Base-by-base conservation (phyloP, 2,113 vertebrate species). In the Grammomys surdaster region DNA sequence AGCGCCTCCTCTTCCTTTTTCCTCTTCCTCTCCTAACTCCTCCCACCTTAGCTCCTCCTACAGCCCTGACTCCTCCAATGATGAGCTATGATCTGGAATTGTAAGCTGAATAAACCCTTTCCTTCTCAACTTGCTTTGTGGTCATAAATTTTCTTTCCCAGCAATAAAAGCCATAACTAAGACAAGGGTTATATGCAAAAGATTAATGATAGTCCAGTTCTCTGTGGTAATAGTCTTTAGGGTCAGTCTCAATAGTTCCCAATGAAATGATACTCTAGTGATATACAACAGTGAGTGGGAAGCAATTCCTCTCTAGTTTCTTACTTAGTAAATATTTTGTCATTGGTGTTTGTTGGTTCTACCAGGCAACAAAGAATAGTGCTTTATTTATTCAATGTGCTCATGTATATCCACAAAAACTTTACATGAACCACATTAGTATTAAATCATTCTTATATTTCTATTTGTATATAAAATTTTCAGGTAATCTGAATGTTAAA, bases 381-480 rank as follows among this genome's bases (percentile, higher is more conserved):
- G 4, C 60, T 92, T 88, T 92, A 40, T 58, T 91, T 90, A 82
- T n/a, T 91, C 17, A 70, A 88, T 69, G 26, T 56, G 28, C 33
- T 93, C 14, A 65, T 54, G 51, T 75, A 33, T 26, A 80, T 72
- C 58, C 8, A 77, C 4, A 28, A 54, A 16, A 28, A 46, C 82
- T 86, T 93, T 72, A 73, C 22, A 67, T 51, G 56, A 87, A 75
- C 3, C 3, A 2, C 26, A 75, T 63, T 89, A 73, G 1, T n/a
- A 77, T 89, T 86, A 6, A 54, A 89, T 81, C 81, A 69, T 94
- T 65, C 85, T 16, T 17, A 28, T 82, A 73, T 93, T 89, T 89
- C 48, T 77, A 43, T 78, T 10, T 46, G 24, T 63, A 86, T 54
- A 11, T 46, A 67, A 69, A 92, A 58, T 9, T 89, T 31, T 48